phyloP scores from a whole-genome alignment of 1,140 invertebrate species.

The Spodoptera frugiperda region DNA sequence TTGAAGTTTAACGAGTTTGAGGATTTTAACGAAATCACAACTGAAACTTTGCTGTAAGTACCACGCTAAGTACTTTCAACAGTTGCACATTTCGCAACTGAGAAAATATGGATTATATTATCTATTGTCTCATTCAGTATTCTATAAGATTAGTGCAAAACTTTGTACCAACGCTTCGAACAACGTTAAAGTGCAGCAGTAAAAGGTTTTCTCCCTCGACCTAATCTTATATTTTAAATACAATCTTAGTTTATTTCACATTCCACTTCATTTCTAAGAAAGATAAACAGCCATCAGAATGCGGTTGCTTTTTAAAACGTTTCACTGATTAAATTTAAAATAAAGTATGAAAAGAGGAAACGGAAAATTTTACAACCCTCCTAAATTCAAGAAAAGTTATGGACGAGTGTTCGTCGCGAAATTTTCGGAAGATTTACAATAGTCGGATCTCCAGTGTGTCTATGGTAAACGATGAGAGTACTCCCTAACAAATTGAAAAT shows the following conservation, averaged over 20 bases:
- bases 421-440: conserved; percentile 72
- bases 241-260: conserved; percentile 43
- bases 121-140: conserved; percentile 10
- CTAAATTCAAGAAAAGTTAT: conserved; percentile 48
- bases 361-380: conserved; percentile 25
- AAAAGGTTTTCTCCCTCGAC: conserved; percentile 22
- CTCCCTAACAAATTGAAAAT: conserved; percentile 82
- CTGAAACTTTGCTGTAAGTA: conserved; percentile 37
- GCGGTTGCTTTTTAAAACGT: conserved; percentile 32
- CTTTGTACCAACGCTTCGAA: background rate
- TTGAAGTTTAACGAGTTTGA: conserved; percentile 50
- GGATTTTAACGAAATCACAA: conserved; percentile 49
- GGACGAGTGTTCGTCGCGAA: conserved; percentile 57
- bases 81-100: conserved; percentile 33
- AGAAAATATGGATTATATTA: conserved; percentile 37
- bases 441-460: conserved; percentile 63
- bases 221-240: conserved; percentile 40
- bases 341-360: conserved; percentile 21
- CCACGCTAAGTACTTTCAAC: conserved; percentile 31
- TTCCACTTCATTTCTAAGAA: conserved; percentile 38
- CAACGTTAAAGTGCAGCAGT: conserved; percentile 16
- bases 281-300: conserved; percentile 40
- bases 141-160: conserved; percentile 14
- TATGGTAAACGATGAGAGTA: conserved; percentile 75
- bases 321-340: conserved; percentile 39